Conservation (phyloP, 2,113 vertebrate genomes). For the Hoplias malabaricus region DNA sequence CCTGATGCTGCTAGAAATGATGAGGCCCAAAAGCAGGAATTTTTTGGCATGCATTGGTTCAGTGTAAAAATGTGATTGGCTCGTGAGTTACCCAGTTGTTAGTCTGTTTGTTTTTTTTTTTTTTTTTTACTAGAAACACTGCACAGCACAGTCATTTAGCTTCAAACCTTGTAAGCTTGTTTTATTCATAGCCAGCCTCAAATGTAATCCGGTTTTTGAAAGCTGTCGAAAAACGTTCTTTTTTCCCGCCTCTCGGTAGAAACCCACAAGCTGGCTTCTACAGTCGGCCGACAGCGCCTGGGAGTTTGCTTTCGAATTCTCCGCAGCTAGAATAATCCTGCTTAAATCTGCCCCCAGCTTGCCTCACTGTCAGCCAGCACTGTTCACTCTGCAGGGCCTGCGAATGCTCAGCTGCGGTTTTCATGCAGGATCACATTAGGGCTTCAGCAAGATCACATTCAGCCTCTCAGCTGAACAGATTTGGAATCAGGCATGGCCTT, state of each 20-base stretch:
- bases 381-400: constrained; percentile 2
- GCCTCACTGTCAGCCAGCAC: background rate
- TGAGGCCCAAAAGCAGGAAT: background rate
- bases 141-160: constrained; percentile 34
- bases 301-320: constrained; percentile 49
- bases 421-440: constrained; percentile 48
- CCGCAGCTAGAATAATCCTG: constrained; percentile 34
- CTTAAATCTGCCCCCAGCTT: constrained; percentile 44
- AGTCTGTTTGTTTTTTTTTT: constrained; percentile 31
- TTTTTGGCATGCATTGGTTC: constrained; percentile 4
- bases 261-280: constrained; percentile 38
- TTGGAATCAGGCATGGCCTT: background rate
- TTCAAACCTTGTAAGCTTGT: constrained; percentile 40
- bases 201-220: constrained; percentile 53
- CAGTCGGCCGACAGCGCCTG: constrained; percentile 15
- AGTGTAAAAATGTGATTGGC: constrained; percentile 5
- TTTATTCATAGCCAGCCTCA: constrained; percentile 45
- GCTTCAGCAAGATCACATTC: constrained; percentile 38
- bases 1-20: constrained; percentile 4
- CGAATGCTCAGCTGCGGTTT: constrained; percentile 23
- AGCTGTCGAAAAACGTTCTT: constrained; percentile 37
- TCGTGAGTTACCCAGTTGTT: background rate
- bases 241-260: constrained; percentile 26
- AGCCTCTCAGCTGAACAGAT: constrained; percentile 47
- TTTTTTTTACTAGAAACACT: constrained; percentile 29